phyloP scores from a whole-genome alignment of 2,113 vertebrate genomes.

The Lophius piscatorius region DNA sequence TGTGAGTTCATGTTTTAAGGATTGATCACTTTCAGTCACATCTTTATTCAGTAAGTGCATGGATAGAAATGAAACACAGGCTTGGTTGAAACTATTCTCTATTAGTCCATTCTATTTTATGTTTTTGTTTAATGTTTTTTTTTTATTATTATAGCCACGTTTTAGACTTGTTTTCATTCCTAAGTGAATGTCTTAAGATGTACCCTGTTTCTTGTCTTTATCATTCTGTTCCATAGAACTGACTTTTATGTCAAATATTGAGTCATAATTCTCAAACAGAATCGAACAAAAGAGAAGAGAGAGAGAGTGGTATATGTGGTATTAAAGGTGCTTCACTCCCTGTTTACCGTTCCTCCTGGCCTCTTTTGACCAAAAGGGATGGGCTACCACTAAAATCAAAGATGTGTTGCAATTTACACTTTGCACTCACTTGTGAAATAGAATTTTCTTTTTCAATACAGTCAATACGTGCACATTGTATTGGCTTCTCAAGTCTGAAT shows the following conservation, averaged over 20 bases:
- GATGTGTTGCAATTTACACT: neutral
- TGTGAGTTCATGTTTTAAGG: slow-evolving; percentile 1
- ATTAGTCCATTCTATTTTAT: no score
- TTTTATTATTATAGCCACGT: no score
- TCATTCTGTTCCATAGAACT: no score
- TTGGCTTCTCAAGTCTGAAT: neutral
- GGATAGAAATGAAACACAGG: neutral
- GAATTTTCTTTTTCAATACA: no score
- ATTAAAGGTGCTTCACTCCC: slow-evolving; percentile 23
- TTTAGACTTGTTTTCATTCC: no score
- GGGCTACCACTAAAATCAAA: neutral
- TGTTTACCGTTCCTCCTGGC: slow-evolving; percentile 36
- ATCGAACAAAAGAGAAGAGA: slow-evolving; percentile 23
- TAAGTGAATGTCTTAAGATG: no score
- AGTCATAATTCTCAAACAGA: neutral
- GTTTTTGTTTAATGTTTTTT: no score
- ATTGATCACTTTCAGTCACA: neutral
- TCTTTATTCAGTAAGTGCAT: neutral
- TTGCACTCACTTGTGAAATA: neutral
- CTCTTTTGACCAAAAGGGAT: no score
- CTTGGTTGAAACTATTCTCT: neutral
- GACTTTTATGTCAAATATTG: no score
- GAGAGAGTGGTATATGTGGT: slow-evolving; percentile 27
- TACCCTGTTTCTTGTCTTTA: no score
- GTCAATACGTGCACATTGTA: no score